Conservation (phyloP, 2,797 vertebrate species). For the Nannoperca australis region DNA sequence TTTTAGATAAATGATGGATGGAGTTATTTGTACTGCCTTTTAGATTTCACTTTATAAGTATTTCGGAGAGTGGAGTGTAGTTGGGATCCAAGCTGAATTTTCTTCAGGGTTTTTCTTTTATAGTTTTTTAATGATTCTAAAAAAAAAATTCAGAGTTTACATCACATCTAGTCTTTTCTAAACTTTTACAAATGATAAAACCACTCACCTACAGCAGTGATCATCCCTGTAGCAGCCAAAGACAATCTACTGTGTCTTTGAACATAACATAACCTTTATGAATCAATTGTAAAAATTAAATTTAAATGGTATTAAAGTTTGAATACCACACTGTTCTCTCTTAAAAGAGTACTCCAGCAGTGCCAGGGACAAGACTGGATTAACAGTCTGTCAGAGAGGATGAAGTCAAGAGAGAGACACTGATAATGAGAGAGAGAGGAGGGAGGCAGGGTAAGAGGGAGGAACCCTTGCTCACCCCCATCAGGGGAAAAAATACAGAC, state of each 20-base stretch:
- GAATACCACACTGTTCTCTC: not conserved
- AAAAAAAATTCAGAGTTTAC: not conserved
- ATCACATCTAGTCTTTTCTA: not conserved
- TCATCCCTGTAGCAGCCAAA: not conserved
- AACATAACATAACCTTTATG: not conserved
- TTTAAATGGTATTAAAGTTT: not conserved
- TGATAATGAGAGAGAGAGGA: conserved; percentile 21
- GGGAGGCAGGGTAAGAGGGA: not conserved
- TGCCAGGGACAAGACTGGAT: conserved; percentile 37
- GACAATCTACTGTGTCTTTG: not conserved
- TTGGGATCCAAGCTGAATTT: conserved; percentile 4
- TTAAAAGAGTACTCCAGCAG: not conserved
- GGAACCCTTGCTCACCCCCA: conserved; percentile 1
- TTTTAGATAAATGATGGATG: not conserved
- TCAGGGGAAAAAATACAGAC: conserved; percentile 6
- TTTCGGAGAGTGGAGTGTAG: not conserved
- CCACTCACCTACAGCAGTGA: not conserved
- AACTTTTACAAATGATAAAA: conserved; percentile 3
- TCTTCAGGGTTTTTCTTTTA: conserved; percentile 10
- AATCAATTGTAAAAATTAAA: not conserved
- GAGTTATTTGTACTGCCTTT: not conserved
- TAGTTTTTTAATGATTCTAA: not conserved
- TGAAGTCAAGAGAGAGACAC: conserved; percentile 31
- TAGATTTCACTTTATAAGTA: not conserved
- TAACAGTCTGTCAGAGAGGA: conserved; percentile 46